Evolutionary conservation across 2,797 vertebrate genomes (phyloP).

Genomic region (Nothura maculosa): DNA sequence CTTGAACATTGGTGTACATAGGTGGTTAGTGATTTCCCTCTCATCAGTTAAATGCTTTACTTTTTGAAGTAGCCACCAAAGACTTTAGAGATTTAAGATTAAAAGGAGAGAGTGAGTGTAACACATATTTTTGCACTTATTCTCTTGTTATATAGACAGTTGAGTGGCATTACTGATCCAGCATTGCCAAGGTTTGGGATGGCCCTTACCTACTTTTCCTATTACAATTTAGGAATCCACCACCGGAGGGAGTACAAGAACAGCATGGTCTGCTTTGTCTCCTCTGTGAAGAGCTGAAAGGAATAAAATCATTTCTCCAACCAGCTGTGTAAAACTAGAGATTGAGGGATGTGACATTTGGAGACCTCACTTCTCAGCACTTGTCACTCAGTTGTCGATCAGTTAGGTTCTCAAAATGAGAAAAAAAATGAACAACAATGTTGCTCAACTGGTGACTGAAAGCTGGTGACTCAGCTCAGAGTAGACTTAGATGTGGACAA

Average conservation of each 20-base stretch:
- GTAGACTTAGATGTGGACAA: background rate
- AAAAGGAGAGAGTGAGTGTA: background rate
- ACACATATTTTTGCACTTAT: background rate
- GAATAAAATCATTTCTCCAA: background rate
- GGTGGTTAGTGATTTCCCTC: background rate
- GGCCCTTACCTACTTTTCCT: background rate
- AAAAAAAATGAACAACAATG: no score
- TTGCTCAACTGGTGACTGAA: no score
- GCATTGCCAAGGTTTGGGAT: no score
- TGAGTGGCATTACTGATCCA: rapidly evolving
- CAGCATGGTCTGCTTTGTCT: background rate
- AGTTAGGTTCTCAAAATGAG: background rate
- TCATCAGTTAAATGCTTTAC: background rate
- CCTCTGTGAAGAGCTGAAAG: background rate
- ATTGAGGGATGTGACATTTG: background rate
- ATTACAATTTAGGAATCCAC: background rate
- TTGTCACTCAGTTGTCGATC: background rate
- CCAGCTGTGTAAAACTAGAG: rapidly evolving
- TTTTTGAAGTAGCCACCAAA: background rate
- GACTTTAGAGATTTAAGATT: background rate
- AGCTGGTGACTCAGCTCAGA: background rate
- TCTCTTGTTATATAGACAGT: background rate
- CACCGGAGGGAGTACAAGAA: conserved; percentile 70
- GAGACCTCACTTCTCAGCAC: background rate
- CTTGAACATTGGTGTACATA: background rate